phyloP scores from a whole-genome alignment of 2,888 invertebrate species.

The Amphipoea lucens region DNA sequence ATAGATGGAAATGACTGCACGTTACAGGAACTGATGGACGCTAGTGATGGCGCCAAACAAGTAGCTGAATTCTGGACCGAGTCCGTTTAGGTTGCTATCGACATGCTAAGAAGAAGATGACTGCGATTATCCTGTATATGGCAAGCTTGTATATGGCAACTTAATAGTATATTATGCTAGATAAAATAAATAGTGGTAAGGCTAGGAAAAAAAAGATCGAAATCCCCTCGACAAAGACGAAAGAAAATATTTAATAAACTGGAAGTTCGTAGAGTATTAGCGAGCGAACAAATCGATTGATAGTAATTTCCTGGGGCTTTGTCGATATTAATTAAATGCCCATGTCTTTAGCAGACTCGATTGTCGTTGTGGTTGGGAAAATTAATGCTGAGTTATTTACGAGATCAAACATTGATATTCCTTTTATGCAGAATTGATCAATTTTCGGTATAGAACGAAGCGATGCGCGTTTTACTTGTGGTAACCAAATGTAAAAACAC shows the following conservation, averaged over 20 bases:
- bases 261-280: constrained; percentile 19
- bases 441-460: not conserved
- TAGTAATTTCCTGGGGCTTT: constrained; percentile 9
- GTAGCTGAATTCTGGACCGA: no score
- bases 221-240: not conserved
- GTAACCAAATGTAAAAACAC: not conserved
- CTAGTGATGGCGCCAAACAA: no score
- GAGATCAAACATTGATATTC: not conserved
- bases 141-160: constrained; percentile 7
- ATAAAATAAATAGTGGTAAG: constrained; percentile 18
- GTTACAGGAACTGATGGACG: no score
- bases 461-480: not conserved
- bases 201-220: constrained; percentile 15
- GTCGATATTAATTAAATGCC: constrained; percentile 18
- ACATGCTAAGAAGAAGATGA: no score
- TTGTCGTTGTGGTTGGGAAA: not conserved
- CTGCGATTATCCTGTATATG: constrained; percentile 53
- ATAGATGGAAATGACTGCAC: constrained; percentile 49
- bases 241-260: constrained; percentile 15
- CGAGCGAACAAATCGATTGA: constrained; percentile 27
- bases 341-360: constrained; percentile 12
- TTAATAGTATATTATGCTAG: constrained; percentile 12
- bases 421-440: not conserved
- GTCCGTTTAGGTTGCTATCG: no score
- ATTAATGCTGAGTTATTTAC: not conserved